Base-by-base conservation (phyloP, 2,797 vertebrate genomes). In the Xyrichtys novacula region DNA sequence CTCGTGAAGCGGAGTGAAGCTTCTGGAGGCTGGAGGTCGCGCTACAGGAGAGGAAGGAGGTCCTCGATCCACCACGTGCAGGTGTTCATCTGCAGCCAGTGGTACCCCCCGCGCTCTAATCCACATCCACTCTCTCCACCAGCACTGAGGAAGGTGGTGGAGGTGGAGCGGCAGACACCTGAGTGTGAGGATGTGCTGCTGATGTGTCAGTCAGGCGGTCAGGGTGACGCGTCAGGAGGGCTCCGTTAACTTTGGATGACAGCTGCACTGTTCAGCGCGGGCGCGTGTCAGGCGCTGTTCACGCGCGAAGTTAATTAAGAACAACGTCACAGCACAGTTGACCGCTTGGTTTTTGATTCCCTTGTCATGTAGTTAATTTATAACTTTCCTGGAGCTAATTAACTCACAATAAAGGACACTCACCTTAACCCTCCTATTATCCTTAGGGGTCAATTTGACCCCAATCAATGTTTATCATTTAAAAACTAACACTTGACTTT, bases 1-100 rank as follows among this genome's bases (percentile, higher is more conserved):
- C 31, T 43, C 44, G 48, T 70, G 34, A 28, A 49, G 29, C 48
- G 58, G 38, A 59, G 71, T 76, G 72, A 64, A 36, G 65, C 55
- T 65, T 64, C 38, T 38, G 74, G 47, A 73, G 64, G 61, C 65
- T 74, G 72, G 59, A 43, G 59, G 44, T 56, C 43, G 46, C 23
- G 46, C 10, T 14, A 31, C 47, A 47, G 61, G 50, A 48, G 71
- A 65, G 42, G 34, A 48, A 74, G 62, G 57, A 65, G 53, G 85
- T 73, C 70, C 76, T 80, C 22, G 42, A 43, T 43, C 53, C 64
- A 14, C 72, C 70, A 85, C 82, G 65, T 85, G 84, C 83, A 87
- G 83, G 77, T 88, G 78, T 59, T 62, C 23, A 58, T 74, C 62
- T 59, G 65, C 70, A 70, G 58, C 52, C 58, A 36, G 56, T 31